Conservation (phyloP, 2,888 invertebrate genomes). For the Eristalinus aeneus region DNA sequence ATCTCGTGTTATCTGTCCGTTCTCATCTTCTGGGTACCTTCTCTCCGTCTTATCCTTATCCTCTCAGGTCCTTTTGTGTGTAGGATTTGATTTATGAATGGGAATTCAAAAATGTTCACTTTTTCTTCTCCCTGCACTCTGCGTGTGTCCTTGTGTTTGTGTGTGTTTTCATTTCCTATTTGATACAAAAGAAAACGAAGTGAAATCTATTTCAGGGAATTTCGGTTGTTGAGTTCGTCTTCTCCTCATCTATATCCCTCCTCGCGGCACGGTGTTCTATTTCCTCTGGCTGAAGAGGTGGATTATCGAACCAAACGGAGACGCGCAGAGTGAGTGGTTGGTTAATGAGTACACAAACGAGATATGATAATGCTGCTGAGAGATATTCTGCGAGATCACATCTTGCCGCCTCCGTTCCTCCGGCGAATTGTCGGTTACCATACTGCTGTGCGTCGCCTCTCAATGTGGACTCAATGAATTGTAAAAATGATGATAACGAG, state of each 20-base stretch:
- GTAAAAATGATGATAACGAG: constrained; percentile 64
- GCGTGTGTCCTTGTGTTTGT: background rate
- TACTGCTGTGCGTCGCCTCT: constrained; percentile 18
- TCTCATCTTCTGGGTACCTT: constrained; percentile 1
- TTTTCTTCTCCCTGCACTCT: background rate
- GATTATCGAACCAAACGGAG: constrained; percentile 19
- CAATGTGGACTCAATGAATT: constrained; percentile 60
- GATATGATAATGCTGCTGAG: constrained; percentile 64
- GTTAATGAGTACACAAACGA: constrained; percentile 58
- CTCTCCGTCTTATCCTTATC: constrained; percentile 7
- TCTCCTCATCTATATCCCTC: background rate
- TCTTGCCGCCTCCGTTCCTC: background rate
- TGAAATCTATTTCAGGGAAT: background rate
- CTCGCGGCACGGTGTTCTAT: background rate
- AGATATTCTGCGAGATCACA: constrained; percentile 4
- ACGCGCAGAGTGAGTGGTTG: constrained; percentile 20
- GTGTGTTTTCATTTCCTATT: constrained; percentile 14
- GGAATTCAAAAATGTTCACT: constrained; percentile 13
- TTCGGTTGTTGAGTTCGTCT: background rate
- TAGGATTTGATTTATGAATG: constrained; percentile 65
- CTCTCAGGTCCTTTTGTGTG: background rate
- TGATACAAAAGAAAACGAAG: background rate
- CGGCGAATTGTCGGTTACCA: background rate
- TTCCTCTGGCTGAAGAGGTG: constrained; percentile 19
- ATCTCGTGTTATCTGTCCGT: constrained; percentile 58